Percentiles rank a stretch among this genome's conserved stretches.
Conservation (phyloP, 2,113 vertebrate species). For the Zosterops pallidus region DNA sequence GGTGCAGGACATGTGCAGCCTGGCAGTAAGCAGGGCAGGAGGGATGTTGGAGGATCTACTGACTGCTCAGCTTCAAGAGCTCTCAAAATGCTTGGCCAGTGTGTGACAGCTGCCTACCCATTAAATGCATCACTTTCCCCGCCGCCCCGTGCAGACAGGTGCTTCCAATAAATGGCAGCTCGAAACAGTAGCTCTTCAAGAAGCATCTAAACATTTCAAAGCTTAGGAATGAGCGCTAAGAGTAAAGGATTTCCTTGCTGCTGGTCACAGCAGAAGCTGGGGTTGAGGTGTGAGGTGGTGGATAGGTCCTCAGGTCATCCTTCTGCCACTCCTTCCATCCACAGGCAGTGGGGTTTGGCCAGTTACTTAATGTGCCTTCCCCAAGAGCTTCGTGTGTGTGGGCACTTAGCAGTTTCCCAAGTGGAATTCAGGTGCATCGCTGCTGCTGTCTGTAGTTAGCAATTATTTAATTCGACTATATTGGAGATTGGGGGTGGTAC, state of each 20-base stretch:
- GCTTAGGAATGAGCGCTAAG: neutral
- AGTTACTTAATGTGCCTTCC: neutral
- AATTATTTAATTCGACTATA: neutral
- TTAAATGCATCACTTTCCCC: too few relatives aligned
- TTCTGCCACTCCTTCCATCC: neutral
- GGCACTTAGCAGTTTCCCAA: neutral
- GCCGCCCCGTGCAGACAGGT: fast-evolving
- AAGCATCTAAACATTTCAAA: neutral
- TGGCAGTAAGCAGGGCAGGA: neutral
- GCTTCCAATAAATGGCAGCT: neutral
- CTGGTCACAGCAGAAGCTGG: neutral
- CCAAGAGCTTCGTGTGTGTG: neutral
- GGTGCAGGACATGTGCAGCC: neutral
- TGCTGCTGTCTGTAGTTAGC: neutral
- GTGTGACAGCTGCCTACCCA: neutral
- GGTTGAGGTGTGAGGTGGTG: too few relatives aligned
- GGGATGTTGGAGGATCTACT: neutral
- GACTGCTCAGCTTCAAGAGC: neutral
- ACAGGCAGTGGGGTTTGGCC: neutral
- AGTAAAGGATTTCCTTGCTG: neutral
- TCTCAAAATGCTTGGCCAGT: neutral
- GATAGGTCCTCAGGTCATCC: neutral
- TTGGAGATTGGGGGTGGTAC: neutral
- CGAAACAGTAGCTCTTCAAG: neutral
- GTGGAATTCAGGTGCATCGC: neutral